Conservation (phyloP, 2,113 vertebrate genomes). For the Antigone vipio region DNA sequence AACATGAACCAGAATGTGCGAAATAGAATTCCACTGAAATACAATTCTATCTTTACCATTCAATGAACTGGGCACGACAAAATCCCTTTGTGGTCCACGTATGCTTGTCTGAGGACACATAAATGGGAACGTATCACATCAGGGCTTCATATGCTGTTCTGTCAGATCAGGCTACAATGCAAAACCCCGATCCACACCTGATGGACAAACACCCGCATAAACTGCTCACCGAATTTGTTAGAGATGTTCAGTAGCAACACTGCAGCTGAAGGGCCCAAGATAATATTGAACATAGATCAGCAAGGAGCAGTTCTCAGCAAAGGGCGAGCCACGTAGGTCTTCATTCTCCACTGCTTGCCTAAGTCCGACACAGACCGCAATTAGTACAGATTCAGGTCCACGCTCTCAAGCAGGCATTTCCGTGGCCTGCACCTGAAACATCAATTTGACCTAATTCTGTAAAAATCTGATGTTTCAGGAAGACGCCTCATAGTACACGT, state of each 20-base stretch:
- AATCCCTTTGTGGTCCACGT: neutral
- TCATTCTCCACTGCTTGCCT: neutral
- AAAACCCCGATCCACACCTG: neutral
- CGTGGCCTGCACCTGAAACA: neutral
- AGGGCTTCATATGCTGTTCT: neutral
- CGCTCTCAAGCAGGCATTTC: neutral
- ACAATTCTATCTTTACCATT: neutral
- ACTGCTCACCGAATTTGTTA: neutral
- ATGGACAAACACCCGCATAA: neutral
- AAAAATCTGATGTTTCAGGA: neutral
- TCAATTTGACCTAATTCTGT: neutral
- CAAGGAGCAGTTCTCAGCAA: neutral
- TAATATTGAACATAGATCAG: neutral
- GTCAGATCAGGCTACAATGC: neutral
- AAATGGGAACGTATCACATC: fast-evolving
- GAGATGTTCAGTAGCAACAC: neutral
- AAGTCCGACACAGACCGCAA: neutral
- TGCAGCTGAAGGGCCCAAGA: neutral
- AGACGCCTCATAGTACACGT: fast-evolving
- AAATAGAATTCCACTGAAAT: neutral
- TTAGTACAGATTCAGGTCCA: neutral
- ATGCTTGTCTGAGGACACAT: neutral
- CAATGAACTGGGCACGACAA: neutral
- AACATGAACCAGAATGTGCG: neutral
- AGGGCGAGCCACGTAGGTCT: neutral